These are phyloP conservation scores for Chouioia cunea DNA, from an alignment of 2,888 invertebrate genomes.

Conservation along the genomic window DNA sequence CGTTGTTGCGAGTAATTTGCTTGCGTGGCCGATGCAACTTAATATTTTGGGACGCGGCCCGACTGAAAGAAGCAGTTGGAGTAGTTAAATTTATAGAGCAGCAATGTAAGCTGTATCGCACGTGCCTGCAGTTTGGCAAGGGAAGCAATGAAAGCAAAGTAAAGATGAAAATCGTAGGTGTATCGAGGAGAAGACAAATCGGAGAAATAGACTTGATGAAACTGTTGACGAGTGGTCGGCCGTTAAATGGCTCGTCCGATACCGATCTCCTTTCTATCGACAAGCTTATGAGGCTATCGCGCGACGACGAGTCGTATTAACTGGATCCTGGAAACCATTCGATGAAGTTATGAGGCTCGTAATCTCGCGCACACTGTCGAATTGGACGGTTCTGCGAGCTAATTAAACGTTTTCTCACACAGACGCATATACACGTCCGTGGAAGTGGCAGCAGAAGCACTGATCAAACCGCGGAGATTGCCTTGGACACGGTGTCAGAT, in stretches of 20 bases:
- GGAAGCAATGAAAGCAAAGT: too few species aligned
- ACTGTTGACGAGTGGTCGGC: conserved; percentile 57
- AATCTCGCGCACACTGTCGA: conserved; percentile 60
- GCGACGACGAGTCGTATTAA: conserved; percentile 35
- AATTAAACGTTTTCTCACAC: conserved; percentile 66
- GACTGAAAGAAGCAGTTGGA: conserved; percentile 46
- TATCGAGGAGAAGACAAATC: not conserved
- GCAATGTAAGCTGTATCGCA: conserved; percentile 57
- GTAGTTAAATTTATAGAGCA: conserved; percentile 55
- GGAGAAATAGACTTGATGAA: too few species aligned
- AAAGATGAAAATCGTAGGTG: too few species aligned
- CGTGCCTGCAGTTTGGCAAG: conserved; percentile 44
- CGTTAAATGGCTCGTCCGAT: conserved; percentile 63
- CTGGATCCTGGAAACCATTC: conserved; percentile 60
- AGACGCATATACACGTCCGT: conserved; percentile 39
- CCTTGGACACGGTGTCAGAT: conserved; percentile 57
- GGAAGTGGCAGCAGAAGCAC: conserved; percentile 19
- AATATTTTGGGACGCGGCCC: conserved; percentile 53
- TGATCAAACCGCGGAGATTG: conserved; percentile 45
- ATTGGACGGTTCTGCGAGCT: conserved; percentile 54
- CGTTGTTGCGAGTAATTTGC: conserved; percentile 46
- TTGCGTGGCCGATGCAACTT: conserved; percentile 53
- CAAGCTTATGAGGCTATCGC: conserved; percentile 55
- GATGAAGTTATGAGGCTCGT: conserved; percentile 61
- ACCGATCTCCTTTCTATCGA: conserved; percentile 66